Conservation (phyloP, 2,888 invertebrate species). For the Pachliopta kotzebuea region DNA sequence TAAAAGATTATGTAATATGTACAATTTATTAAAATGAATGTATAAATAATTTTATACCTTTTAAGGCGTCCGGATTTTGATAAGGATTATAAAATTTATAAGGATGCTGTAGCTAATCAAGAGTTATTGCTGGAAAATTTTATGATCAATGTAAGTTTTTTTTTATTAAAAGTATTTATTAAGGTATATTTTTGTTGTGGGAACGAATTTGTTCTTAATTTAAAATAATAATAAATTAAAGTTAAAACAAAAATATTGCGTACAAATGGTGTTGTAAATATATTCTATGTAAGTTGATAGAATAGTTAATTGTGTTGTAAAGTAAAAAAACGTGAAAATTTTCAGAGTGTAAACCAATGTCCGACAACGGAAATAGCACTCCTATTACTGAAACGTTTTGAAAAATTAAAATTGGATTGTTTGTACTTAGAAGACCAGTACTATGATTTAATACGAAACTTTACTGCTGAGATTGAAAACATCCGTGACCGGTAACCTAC, state of each 20-base stretch:
- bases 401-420: conserved; percentile 85
- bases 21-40: background rate
- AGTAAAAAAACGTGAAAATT: conserved; percentile 17
- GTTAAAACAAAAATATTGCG: background rate
- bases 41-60: background rate
- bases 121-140: conserved; percentile 87
- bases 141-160: conserved; percentile 77
- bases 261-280: too few species aligned
- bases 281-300: too few species aligned
- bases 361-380: conserved; percentile 77
- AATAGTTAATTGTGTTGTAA: too few species aligned
- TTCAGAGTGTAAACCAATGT: conserved; percentile 68
- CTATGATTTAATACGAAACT: conserved; percentile 84
- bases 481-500: conserved; percentile 82
- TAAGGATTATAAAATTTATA: conserved; percentile 87
- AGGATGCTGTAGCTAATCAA: conserved; percentile 83
- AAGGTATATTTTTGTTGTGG: background rate
- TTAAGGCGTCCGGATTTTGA: conserved; percentile 83
- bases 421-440: conserved; percentile 88
- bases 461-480: conserved; percentile 84
- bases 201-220: too few species aligned
- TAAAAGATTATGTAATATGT: background rate
- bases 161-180: background rate
- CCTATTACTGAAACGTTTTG: conserved; percentile 81
- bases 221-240: too few species aligned